Base-by-base conservation (phyloP, 2,888 invertebrate genomes). In the Xanthia icteritia region DNA sequence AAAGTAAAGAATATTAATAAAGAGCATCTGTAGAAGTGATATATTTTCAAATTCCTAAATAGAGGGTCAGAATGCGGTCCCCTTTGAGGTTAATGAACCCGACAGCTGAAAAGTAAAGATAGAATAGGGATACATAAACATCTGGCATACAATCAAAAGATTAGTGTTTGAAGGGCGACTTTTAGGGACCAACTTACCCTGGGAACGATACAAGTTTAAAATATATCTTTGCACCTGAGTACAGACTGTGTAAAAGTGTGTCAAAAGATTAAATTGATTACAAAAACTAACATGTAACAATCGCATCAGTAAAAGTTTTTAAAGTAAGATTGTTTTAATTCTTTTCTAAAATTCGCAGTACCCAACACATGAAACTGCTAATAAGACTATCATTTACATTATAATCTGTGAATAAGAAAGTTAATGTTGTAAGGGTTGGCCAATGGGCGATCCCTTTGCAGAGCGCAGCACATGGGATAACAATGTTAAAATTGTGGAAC, bases 1-100 rank as follows among this genome's bases (percentile, higher is more conserved):
- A 42, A n/a, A 17, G 6, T 45, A 11, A 76, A 23, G 58, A 66
- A 36, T 31, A 69, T 20, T 3, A 27, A 56, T 56, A n/a, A 17
- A 45, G 17, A 27, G 20, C 1, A 39, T 13, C 36, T 39, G 31
- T 65, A 36, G 42, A 36, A 45, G 27, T 63, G 23, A 42, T 48
- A 23, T 17, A 27, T 79, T 67, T 67, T 64, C 23, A 56, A 77
- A 76, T 74, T 78, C 60, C 8, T n/a, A 73, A 72, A 76, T 72
- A 78, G 60, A 81, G 76, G 82, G 82, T 80, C 69, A 64, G 70
- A 81, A 81, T 78, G 74, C 73, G 70, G 85, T 89, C 86, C 77
- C 85, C 83, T 88, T 82, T 81, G 82, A 89, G 93, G 94, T 93
- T 94, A 84, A 88, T 91, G 94, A 95, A 91, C 95, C 89, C 91